Base-by-base conservation (phyloP, 2,797 vertebrate species). In the Chloroceryle inda region DNA sequence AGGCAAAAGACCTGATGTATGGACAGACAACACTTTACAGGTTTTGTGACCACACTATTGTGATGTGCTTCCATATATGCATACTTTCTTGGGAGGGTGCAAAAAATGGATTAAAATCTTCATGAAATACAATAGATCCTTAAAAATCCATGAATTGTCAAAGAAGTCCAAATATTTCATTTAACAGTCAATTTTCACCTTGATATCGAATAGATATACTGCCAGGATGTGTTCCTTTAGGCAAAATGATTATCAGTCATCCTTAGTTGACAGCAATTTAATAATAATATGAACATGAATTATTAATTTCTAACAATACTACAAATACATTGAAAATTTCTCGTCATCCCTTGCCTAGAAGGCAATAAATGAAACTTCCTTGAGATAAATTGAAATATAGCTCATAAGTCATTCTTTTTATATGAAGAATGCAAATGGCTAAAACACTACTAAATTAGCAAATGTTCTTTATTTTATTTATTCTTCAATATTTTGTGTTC, bases 291-390 rank as follows among this genome's bases (percentile, higher is more conserved):
- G 52, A 90, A 45, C 52, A 94, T 90, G 59, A 96, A 95, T 94
- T 92, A 90, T 94, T 96, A 96, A 96, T 94, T 96, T 91, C n/a
- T 89, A 91, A 78, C 82, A 92, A 84, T 86, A 84, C 73, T 90
- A 90, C 38, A 93, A 90, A 93, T 82, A 73, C 69, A 59, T 49
- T 56, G 49, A 86, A 94, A 96, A 84, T 86, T 86, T 95, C 76
- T 94, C 90, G 77, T 78, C 50, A 92, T 31, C 22, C 17, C 27
- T 81, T 88, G n/a, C 63, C 76, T 76, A 94, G 83, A 68, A 75
- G 69, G 38, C 31, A 82, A 79, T 49, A 86, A 84, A 79, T 67
- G 62, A 88, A 90, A 69, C 21, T 88, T 89, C 14, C 11, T 10
- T 18, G 8, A 76, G n/a, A 81, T 69, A 88, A 88, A 55, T 23